Base-by-base conservation (phyloP, 2,113 vertebrate genomes). In the Rynchops niger region DNA sequence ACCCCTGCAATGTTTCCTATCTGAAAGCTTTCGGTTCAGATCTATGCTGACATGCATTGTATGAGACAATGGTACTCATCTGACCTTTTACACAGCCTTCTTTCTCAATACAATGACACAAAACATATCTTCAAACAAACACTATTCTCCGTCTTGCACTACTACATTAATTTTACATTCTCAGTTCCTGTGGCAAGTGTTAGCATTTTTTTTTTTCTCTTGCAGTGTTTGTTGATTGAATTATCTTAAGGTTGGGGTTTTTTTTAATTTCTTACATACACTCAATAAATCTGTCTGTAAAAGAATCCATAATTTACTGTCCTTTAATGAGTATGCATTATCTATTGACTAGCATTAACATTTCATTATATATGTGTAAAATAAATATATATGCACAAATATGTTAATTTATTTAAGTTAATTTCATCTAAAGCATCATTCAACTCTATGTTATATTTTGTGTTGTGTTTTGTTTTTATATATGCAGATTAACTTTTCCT, bases 391-490 rank as follows among this genome's bases (percentile, higher is more conserved):
- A 55, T 90, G 36, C 67, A 72, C 22, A 78, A 62, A 65, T 58
- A 73, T 96, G 86, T 95, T 96, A 36, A 92, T 97, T 97, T 97
- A 96, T 91, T n/a, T n/a, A 92, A 65, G 4, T 16, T 74, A 67
- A 32, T 10, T 62, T 70, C 40, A 72, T 86, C 63, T 94, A 85
- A 90, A 66, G 7, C 12, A 90, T 77, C 6, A 27, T 79, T 91
- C 81, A 85, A 77, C 76, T 82, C 22, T 15, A 27, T 93, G 21
- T 91, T 88, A 42, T 73, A 42, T 78, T 94, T 87, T 89, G 25
- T 93, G n/a, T 87, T 89, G 25, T 93, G n/a, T 1, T 81, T 65
- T 78, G 3, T 87, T 88, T 91, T 76, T 83, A 77, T 89, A 58
- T 67, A 49, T 17, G 3, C 13, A 62, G 38, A 67, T 87, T 85